A percentile compares a stretch with the other conserved stretches of the same genome.
These are phyloP conservation scores for Paramacrobiotus metropolitanus DNA, from an alignment of 1,140 invertebrate species.

Conservation along the genomic window DNA sequence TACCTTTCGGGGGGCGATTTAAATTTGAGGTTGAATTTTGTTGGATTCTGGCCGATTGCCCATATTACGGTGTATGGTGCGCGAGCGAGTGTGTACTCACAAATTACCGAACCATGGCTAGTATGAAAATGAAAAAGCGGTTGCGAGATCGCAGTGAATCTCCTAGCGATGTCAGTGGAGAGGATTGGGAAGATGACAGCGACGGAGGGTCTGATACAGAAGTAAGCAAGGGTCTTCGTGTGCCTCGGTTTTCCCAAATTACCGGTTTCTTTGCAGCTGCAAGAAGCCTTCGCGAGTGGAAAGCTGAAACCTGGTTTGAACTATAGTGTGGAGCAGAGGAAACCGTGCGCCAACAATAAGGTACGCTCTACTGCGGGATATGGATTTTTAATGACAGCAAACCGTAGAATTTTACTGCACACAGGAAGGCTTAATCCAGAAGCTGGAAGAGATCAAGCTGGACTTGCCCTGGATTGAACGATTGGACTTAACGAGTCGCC, in stretches of 20 bases:
- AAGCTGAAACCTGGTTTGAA: conserved; percentile 58
- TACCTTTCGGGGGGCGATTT: too few relatives aligned
- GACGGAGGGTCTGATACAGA: conserved; percentile 8
- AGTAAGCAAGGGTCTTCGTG: background rate
- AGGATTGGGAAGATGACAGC: conserved; percentile 9
- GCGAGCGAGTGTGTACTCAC: too few relatives aligned
- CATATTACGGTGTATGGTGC: too few relatives aligned
- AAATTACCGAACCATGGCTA: too few relatives aligned
- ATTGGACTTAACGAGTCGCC: conserved; percentile 45
- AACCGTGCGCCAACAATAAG: conserved; percentile 25
- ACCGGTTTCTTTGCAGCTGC: conserved; percentile 32
- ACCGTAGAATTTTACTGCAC: conserved; percentile 13
- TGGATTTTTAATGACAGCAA: conserved; percentile 11
- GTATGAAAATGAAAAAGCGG: too few relatives aligned
- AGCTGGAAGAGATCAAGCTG: conserved; percentile 41
- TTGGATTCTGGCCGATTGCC: too few relatives aligned
- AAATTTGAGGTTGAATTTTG: too few relatives aligned
- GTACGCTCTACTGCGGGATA: conserved; percentile 11
- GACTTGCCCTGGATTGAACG: conserved; percentile 60
- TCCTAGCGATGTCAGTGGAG: conserved; percentile 6
- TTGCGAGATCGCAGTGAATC: too few relatives aligned
- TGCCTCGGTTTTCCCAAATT: background rate
- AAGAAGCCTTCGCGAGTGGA: conserved; percentile 54
- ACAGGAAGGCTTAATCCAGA: conserved; percentile 37
- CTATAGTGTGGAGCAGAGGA: conserved; percentile 19